Percentiles rank a stretch among this genome's conserved stretches.
Conservation (phyloP, 2,888 invertebrate species). For the Trachelus iudaicus region DNA sequence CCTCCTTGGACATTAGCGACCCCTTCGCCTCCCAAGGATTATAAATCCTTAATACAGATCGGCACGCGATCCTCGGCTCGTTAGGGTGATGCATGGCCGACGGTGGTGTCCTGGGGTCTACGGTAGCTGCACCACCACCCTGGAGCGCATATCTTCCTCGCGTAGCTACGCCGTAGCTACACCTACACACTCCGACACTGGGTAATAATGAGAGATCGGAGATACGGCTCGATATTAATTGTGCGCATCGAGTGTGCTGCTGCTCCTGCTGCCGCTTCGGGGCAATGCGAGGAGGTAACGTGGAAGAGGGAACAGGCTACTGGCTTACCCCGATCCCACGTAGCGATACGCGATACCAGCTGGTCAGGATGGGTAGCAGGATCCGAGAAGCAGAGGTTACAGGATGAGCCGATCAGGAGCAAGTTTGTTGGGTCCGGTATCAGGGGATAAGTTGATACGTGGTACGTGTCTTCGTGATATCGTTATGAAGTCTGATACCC, state of each 20-base stretch:
- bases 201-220: conserved; percentile 65
- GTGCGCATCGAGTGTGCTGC: conserved; percentile 57
- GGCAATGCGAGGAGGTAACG: conserved; percentile 24
- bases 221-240: conserved; percentile 64
- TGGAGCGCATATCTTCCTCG: conserved; percentile 35
- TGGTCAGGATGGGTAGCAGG: no score
- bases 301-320: conserved; percentile 41
- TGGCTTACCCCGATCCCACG: conserved; percentile 54
- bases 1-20: background rate
- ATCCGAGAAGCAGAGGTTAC: background rate
- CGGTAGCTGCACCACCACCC: conserved; percentile 58
- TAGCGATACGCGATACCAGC: conserved; percentile 36
- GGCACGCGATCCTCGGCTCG: conserved; percentile 65
- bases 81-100: conserved; percentile 63
- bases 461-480: no score
- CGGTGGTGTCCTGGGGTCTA: conserved; percentile 60
- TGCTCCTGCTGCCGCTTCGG: conserved; percentile 24
- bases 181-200: conserved; percentile 46
- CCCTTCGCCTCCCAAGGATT: conserved; percentile 48
- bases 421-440: no score
- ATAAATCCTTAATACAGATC: conserved; percentile 65
- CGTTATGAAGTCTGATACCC: no score
- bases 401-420: background rate
- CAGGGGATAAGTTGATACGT: no score
- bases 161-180: conserved; percentile 33